Evolutionary conservation across 1,140 invertebrate genomes (phyloP), one percentile per base, ranked within the genome.

Genomic region (Drosophila parabipectinata): DNA sequence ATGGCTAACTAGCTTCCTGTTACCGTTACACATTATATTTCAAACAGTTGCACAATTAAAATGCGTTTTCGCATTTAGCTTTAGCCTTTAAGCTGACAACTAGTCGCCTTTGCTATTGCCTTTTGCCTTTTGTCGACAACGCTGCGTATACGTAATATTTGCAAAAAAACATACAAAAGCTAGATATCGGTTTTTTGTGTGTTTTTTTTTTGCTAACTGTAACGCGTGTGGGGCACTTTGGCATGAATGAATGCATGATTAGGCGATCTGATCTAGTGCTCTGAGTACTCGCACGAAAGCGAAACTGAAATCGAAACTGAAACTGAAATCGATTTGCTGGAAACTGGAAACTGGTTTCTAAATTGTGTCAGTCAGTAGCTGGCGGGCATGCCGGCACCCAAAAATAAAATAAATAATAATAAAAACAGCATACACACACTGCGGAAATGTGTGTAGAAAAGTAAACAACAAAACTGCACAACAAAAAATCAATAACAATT

Each of bases 401-500:
- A 48, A 54, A 57, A 14, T 52, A 58, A 21, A 51, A 24, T 32
- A 47, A 50, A 72, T 44, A 51, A 45, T 32, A 68, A 53, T 32
- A 61, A 48, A 48, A 53, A 44, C 21, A 9, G 21, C 34, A 37
- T 32, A 47, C 30, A 64, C 30, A 64, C 47, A 75, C 39, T 66
- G 61, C 79, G 80, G 80, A 83, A 83, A 79, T 69, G 57, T 75
- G 61, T 75, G 60, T 60, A 71, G 54, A 48, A 71, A 74, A 71
- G 45, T 32, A 64, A 75, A 57, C 56, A 57, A 53, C 48, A 54
- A 66, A 37, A 73, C 26, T 44, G 41, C 41, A 15, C n/a, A 18
- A 37, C 4, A 44, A 41, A 64, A 82, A 87, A 87, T 87, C 83
- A 87, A 87, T 87, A 87, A 83, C 83, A 88, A 83, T 87, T 88